A percentile compares a stretch with the other conserved stretches of the same genome.
These are phyloP conservation scores for Dasyornis broadbenti DNA, from an alignment of 2,113 vertebrate species.

Conservation along the genomic window DNA sequence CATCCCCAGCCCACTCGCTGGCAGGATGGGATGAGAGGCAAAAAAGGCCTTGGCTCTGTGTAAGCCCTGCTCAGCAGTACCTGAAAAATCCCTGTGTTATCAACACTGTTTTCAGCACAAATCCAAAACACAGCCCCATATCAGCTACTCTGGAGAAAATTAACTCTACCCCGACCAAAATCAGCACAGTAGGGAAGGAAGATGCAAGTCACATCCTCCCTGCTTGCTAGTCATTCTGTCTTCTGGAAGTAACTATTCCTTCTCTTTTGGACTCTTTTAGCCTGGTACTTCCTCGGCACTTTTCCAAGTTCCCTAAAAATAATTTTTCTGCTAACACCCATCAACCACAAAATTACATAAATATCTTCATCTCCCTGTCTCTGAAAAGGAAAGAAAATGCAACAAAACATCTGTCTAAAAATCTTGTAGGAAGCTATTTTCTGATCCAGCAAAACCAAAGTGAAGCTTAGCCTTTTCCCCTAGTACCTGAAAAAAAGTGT, in stretches of 20 bases:
- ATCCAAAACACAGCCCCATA: not conserved
- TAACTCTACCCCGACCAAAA: not conserved
- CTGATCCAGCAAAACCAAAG: not conserved
- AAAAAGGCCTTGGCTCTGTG: not conserved
- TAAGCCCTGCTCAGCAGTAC: not conserved
- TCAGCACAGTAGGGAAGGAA: not conserved
- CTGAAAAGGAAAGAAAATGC: not conserved
- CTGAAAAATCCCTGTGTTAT: not conserved
- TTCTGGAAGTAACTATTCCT: not conserved
- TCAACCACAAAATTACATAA: constrained; percentile 26
- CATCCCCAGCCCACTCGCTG: not conserved
- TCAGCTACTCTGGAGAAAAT: not conserved
- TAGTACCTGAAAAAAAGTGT: not conserved
- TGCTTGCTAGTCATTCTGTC: not conserved
- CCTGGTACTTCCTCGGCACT: constrained; percentile 1
- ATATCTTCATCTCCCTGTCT: not conserved
- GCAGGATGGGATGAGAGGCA: not conserved
- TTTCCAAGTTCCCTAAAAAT: constrained; percentile 50
- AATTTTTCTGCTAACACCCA: constrained; percentile 29
- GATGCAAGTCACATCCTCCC: not conserved
- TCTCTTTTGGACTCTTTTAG: not conserved
- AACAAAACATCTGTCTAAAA: constrained; percentile 1
- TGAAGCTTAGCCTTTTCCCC: not conserved
- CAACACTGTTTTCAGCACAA: not conserved
- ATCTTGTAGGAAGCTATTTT: not conserved